These are phyloP conservation scores for Poecilobothrus nobilitatus DNA, from an alignment of 2,888 invertebrate species.

Conservation along the genomic window DNA sequence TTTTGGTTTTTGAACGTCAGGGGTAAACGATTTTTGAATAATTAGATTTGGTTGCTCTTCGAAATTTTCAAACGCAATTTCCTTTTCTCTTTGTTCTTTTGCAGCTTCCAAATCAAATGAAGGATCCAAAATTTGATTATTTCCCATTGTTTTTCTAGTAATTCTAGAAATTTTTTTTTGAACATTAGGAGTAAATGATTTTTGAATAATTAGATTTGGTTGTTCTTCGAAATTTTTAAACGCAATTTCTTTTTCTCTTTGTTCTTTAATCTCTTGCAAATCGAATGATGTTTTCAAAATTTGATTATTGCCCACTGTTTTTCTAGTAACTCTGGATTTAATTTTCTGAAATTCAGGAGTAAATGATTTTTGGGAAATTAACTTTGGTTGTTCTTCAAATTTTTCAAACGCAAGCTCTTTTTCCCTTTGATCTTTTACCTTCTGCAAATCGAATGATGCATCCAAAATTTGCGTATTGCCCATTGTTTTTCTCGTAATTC, in stretches of 20 bases:
- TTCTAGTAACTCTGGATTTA: neutral
- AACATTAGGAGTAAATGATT: slow-evolving; percentile 12
- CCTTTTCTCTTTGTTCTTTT: slow-evolving; percentile 17
- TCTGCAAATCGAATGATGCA: slow-evolving; percentile 13
- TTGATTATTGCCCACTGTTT: slow-evolving; percentile 13
- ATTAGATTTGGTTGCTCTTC: slow-evolving; percentile 11
- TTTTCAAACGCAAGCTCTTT: slow-evolving; percentile 16
- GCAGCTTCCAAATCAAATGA: slow-evolving; percentile 8
- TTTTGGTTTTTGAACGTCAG: slow-evolving; percentile 4
- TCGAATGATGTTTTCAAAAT: neutral
- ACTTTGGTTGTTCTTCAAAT: slow-evolving; percentile 13
- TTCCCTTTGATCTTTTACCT: slow-evolving; percentile 11
- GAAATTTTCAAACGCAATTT: slow-evolving; percentile 19
- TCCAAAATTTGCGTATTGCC: slow-evolving; percentile 7
- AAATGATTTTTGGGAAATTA: neutral
- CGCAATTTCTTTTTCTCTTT: slow-evolving; percentile 15
- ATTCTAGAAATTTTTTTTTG: slow-evolving; percentile 18
- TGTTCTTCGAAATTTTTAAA: slow-evolving; percentile 18
- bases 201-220: slow-evolving; percentile 10
- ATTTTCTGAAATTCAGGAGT: slow-evolving; percentile 15
- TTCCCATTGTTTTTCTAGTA: slow-evolving; percentile 18
- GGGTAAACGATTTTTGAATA: neutral
- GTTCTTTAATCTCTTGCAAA: slow-evolving; percentile 13
- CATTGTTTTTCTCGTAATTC: slow-evolving; percentile 10
- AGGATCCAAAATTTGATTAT: neutral